These are phyloP conservation scores for Nothobranchius kuhntae DNA, from an alignment of 2,113 vertebrate species.

Conservation along the genomic window DNA sequence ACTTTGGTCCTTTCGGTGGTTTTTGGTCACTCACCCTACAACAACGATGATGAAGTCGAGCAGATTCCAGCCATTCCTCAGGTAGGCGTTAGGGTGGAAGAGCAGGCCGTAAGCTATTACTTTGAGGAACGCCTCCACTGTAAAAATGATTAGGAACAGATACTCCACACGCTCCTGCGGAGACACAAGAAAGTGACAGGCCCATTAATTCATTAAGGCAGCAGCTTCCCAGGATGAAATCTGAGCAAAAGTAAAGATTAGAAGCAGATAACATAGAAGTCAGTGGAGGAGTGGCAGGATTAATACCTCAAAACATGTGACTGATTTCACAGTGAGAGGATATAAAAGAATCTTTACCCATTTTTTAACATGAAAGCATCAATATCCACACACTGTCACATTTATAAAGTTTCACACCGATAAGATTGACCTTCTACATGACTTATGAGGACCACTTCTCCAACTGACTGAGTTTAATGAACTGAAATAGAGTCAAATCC, in stretches of 20 bases:
- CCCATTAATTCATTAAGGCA: slow-evolving; percentile 13
- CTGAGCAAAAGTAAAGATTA: not conserved
- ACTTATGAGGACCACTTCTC: slow-evolving; percentile 17
- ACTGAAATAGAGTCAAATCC: slow-evolving; percentile 13
- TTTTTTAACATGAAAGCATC: too few species aligned
- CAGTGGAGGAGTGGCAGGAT: not conserved
- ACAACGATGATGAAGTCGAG: slow-evolving; percentile 99
- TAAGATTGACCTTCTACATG: slow-evolving; percentile 3
- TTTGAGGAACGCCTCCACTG: slow-evolving; percentile 99
- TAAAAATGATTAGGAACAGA: slow-evolving; percentile 99
- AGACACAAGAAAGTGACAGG: slow-evolving; percentile 34
- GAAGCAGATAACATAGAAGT: slow-evolving; percentile 5
- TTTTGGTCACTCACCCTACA: slow-evolving; percentile 89
- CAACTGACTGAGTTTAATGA: slow-evolving; percentile 5
- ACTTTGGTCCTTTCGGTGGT: too few species aligned
- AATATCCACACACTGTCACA: slow-evolving; percentile 2
- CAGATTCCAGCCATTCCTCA: slow-evolving; percentile 99
- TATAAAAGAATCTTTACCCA: not conserved
- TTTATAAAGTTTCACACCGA: slow-evolving; percentile 3
- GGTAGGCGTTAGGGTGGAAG: slow-evolving; percentile 99
- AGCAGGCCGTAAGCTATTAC: slow-evolving; percentile 99
- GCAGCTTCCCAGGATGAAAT: not conserved
- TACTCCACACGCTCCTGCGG: slow-evolving; percentile 97
- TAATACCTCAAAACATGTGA: not conserved
- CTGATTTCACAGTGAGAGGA: not conserved